Evolutionary conservation across 1,140 invertebrate species (phyloP).

Genomic region (Bradynema listronoti): DNA sequence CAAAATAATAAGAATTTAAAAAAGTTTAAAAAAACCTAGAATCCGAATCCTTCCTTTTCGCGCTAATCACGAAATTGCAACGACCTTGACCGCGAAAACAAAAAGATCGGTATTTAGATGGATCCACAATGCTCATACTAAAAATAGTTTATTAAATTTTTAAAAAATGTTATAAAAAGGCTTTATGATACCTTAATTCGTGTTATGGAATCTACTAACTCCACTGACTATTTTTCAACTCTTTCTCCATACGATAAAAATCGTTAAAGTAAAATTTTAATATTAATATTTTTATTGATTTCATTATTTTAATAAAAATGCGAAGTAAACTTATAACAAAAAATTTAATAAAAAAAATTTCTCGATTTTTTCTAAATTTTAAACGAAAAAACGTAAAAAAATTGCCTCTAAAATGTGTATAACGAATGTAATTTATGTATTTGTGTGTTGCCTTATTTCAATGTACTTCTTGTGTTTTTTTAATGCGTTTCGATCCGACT

Average conservation of each 20-base stretch:
- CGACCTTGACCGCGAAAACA: conserved; percentile 51
- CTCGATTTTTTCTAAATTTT: not conserved
- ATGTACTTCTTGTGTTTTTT: no score
- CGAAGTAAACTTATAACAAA: no score
- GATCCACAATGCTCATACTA: conserved; percentile 25
- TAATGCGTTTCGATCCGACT: not conserved
- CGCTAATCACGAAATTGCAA: conserved; percentile 54
- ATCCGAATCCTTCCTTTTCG: conserved; percentile 38
- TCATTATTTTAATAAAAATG: no score
- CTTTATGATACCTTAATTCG: not conserved
- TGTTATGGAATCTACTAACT: not conserved
- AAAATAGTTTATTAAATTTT: not conserved
- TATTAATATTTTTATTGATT: conserved; percentile 1
- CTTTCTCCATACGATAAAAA: not conserved
- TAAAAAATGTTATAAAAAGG: no score
- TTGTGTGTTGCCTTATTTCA: no score
- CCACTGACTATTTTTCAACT: not conserved
- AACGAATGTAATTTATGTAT: not conserved
- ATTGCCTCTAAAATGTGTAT: not conserved
- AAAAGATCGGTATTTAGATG: conserved; percentile 38
- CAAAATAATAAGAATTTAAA: conserved; percentile 5
- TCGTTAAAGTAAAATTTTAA: not conserved
- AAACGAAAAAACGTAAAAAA: not conserved
- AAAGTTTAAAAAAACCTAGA: conserved; percentile 29
- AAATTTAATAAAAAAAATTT: not conserved